These are phyloP conservation scores for Anabas testudineus DNA, from an alignment of 2,797 vertebrate species.

Conservation along the genomic window DNA sequence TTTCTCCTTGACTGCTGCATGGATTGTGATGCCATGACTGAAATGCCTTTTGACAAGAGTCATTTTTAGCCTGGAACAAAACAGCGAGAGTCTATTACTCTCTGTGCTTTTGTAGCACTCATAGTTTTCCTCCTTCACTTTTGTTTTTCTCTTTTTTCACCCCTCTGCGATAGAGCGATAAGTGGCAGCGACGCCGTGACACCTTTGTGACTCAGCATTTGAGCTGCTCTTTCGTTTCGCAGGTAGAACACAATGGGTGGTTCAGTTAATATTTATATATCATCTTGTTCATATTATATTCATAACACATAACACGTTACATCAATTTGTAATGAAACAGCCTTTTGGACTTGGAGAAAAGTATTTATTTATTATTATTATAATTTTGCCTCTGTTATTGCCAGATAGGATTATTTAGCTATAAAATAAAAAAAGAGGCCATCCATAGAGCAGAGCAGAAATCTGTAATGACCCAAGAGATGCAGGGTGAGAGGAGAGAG, in stretches of 20 bases:
- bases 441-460: slow-evolving; percentile 65
- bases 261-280: slow-evolving; percentile 24
- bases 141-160: slow-evolving; percentile 23
- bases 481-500: slow-evolving; percentile 48
- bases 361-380: slow-evolving; percentile 1
- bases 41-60: slow-evolving; percentile 52
- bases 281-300: slow-evolving; percentile 35
- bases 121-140: slow-evolving; percentile 22
- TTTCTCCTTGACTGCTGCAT: slow-evolving; percentile 45
- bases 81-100: slow-evolving; percentile 34
- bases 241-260: slow-evolving; percentile 8
- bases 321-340: slow-evolving; percentile 56
- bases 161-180: slow-evolving; percentile 28
- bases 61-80: slow-evolving; percentile 40
- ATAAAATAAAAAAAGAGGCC: slow-evolving; percentile 67
- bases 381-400: slow-evolving; percentile 54
- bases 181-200: slow-evolving; percentile 31
- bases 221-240: slow-evolving; percentile 19
- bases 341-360: slow-evolving; percentile 55
- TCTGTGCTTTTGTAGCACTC: slow-evolving; percentile 30
- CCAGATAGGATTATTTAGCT: slow-evolving; percentile 66
- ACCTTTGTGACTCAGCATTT: slow-evolving; percentile 20
- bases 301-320: no score
- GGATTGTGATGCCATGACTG: slow-evolving; percentile 46
- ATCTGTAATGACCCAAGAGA: slow-evolving; percentile 78